These are phyloP conservation scores for Erebia epiphron DNA, from an alignment of 2,888 invertebrate genomes.

Conservation along the genomic window DNA sequence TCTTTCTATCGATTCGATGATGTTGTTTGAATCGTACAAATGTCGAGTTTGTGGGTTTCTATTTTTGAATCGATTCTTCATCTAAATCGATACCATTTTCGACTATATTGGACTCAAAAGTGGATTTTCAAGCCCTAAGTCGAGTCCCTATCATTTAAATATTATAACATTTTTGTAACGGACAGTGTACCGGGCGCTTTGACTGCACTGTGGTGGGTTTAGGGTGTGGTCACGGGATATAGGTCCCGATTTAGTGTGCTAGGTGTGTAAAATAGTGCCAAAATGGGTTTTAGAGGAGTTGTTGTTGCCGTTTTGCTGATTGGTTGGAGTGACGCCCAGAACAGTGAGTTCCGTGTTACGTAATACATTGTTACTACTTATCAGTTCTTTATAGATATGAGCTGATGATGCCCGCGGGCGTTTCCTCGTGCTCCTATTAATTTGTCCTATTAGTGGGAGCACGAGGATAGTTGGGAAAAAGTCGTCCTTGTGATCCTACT, in stretches of 20 bases:
- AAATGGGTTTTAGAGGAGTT: slow-evolving; percentile 4
- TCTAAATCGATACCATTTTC: background rate
- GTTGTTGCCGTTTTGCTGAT: slow-evolving; percentile 1
- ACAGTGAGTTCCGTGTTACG: slow-evolving; percentile 9
- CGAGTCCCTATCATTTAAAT: background rate
- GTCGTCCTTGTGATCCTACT: too few relatives aligned
- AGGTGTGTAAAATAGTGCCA: slow-evolving; percentile 7
- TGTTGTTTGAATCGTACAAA: too few relatives aligned
- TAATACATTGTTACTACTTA: background rate
- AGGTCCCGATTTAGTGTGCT: background rate
- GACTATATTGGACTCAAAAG: background rate
- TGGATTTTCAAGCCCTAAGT: background rate
- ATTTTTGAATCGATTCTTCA: background rate
- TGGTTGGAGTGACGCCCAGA: background rate
- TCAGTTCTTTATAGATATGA: background rate
- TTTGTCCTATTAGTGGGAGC: too few relatives aligned
- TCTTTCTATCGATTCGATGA: too few relatives aligned
- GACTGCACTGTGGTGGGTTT: background rate
- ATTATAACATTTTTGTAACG: background rate
- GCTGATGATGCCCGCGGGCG: too few relatives aligned
- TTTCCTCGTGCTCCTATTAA: background rate
- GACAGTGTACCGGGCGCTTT: background rate
- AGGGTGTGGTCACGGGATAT: slow-evolving; percentile 9
- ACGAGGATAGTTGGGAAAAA: too few relatives aligned
- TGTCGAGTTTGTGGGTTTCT: background rate